A percentile compares a stretch with the other conserved stretches of the same genome.
Evolutionary conservation across 2,888 invertebrate species (phyloP).

Genomic region (Parnassius smintheus): DNA sequence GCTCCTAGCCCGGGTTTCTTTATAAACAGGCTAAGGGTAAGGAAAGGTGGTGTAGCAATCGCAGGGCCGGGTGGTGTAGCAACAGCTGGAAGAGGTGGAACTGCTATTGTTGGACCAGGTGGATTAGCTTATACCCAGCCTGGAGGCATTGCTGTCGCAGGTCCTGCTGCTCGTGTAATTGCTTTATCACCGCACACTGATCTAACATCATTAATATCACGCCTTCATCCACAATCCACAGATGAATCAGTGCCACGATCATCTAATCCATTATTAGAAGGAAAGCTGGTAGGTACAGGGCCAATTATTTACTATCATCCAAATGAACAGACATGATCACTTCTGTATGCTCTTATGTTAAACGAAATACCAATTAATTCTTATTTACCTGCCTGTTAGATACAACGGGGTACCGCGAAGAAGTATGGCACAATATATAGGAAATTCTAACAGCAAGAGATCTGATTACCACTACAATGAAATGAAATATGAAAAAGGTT

Average conservation of each 20-base stretch:
- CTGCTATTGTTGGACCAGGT: slow-evolving; percentile 90
- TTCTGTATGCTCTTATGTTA: slow-evolving; percentile 35
- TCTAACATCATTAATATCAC: slow-evolving; percentile 76
- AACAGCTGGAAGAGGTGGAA: slow-evolving; percentile 89
- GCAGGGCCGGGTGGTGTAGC: slow-evolving; percentile 92
- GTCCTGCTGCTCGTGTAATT: slow-evolving; percentile 86
- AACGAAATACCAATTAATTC: slow-evolving; percentile 45
- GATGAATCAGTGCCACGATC: slow-evolving; percentile 59
- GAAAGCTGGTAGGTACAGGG: slow-evolving; percentile 86
- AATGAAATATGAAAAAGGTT: slow-evolving; percentile 47
- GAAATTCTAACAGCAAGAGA: slow-evolving; percentile 36
- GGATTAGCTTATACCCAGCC: slow-evolving; percentile 89
- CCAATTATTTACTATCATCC: slow-evolving; percentile 86
- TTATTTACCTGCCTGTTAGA: slow-evolving; percentile 60
- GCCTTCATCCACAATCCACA: slow-evolving; percentile 60
- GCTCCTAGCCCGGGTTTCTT: slow-evolving; percentile 83
- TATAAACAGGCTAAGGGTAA: slow-evolving; percentile 85
- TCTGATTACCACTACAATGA: slow-evolving; percentile 60
- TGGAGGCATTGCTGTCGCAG: slow-evolving; percentile 88
- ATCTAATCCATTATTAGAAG: slow-evolving; percentile 81
- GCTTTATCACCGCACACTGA: slow-evolving; percentile 84
- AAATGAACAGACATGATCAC: slow-evolving; percentile 50
- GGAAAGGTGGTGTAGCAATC: slow-evolving; percentile 89
- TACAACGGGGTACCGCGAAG: slow-evolving; percentile 42
- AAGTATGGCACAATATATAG: slow-evolving; percentile 41